Evolutionary conservation across 2,888 invertebrate species (phyloP).

Genomic region (Ochropacha duplaris): DNA sequence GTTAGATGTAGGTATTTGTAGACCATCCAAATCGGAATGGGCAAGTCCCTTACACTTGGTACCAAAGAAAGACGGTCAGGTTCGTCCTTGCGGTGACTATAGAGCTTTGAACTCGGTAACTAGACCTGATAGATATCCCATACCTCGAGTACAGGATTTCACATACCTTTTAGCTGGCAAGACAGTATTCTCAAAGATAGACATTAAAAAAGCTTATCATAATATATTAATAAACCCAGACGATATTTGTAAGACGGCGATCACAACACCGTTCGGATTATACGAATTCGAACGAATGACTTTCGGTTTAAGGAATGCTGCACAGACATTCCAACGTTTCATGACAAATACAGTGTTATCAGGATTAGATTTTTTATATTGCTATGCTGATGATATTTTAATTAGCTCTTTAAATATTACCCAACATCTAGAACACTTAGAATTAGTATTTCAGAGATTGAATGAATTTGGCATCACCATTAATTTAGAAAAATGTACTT

Average conservation of each 20-base stretch:
- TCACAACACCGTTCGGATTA: constrained; percentile 6
- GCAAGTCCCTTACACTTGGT: constrained; percentile 17
- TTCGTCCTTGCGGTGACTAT: constrained; percentile 19
- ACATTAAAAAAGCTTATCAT: constrained; percentile 12
- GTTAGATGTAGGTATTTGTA: constrained; percentile 15
- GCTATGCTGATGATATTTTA: no score
- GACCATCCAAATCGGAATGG: constrained; percentile 6
- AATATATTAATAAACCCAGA: neutral
- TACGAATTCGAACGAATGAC: constrained; percentile 5
- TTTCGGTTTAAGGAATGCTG: constrained; percentile 19
- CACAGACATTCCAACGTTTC: constrained; percentile 41
- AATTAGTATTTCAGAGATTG: no score
- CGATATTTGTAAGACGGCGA: constrained; percentile 5
- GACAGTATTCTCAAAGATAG: constrained; percentile 6
- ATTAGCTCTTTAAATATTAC: no score
- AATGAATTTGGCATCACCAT: no score
- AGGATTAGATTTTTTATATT: constrained; percentile 27
- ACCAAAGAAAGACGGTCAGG: constrained; percentile 13
- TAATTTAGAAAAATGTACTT: no score
- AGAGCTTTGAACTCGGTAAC: constrained; percentile 19
- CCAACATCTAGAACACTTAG: no score
- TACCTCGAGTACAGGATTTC: constrained; percentile 17
- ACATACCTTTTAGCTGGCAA: constrained; percentile 7
- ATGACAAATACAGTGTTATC: constrained; percentile 20
- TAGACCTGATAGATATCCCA: constrained; percentile 14